These are phyloP conservation scores for Gallinago paraguaiae DNA, from an alignment of 2,113 vertebrate species.

Conservation along the genomic window DNA sequence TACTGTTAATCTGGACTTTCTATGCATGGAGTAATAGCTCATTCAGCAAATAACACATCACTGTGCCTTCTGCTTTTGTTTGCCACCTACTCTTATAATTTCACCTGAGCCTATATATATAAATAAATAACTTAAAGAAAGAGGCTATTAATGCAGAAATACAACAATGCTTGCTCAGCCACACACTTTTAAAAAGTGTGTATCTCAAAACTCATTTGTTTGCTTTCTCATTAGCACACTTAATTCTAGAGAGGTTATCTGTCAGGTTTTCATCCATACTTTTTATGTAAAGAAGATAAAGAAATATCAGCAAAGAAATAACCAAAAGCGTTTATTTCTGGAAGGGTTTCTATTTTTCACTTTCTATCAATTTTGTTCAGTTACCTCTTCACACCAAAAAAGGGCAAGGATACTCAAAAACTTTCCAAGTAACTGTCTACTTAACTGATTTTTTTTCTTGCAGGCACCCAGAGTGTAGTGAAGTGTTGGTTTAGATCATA, in stretches of 20 bases:
- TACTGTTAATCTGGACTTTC: not conserved
- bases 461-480: not conserved
- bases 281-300: not conserved
- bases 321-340: not conserved
- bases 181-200: not conserved
- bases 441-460: not conserved
- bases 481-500: not conserved
- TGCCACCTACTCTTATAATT: not conserved
- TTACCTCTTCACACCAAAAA: not conserved
- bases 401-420: not conserved
- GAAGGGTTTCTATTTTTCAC: not conserved
- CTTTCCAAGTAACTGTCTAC: not conserved
- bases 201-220: not conserved
- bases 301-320: not conserved
- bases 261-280: not conserved
- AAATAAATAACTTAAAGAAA: not conserved
- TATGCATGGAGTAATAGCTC: not conserved
- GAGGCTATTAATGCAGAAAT: not conserved
- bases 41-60: not conserved
- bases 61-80: not conserved
- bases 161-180: not conserved
- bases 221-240: not conserved
- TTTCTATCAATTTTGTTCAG: not conserved
- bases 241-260: not conserved
- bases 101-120: not conserved